Conservation (phyloP, 1,140 invertebrate species). For the Notospermus geniculatus region DNA sequence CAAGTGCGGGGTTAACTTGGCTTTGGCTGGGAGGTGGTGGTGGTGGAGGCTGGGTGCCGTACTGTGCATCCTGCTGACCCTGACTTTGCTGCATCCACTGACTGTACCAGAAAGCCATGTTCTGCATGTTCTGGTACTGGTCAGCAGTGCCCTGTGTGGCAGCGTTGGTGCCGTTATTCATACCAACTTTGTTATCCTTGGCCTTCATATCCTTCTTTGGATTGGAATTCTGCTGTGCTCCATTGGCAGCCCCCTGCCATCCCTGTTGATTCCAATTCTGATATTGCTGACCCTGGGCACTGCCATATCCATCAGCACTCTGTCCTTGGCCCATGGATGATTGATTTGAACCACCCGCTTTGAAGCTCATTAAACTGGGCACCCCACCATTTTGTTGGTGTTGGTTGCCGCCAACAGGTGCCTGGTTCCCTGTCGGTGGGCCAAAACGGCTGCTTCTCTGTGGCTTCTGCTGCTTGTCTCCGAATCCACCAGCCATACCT, state of each 20-base stretch:
- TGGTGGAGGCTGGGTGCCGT: neutral
- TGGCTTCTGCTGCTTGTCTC: neutral
- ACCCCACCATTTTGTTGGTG: neutral
- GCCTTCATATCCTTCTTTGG: neutral
- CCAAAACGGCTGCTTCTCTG: neutral
- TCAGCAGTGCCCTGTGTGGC: neutral
- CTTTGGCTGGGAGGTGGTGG: constrained; percentile 11
- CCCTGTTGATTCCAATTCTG: constrained; percentile 2
- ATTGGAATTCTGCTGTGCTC: neutral
- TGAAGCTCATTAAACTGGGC: constrained; percentile 3
- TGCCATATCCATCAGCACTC: constrained; percentile 8
- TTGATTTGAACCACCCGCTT: neutral
- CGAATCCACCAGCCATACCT: neutral
- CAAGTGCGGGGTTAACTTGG: constrained; percentile 9
- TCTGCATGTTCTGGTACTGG: constrained; percentile 13
- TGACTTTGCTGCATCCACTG: constrained; percentile 24
- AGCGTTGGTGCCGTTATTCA: neutral
- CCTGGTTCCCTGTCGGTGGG: neutral
- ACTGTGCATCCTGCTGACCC: neutral
- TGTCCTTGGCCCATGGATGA: neutral
- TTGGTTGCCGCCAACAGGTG: neutral
- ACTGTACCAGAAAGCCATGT: constrained; percentile 27
- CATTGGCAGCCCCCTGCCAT: neutral
- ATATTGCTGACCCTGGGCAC: neutral
- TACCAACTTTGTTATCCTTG: neutral